These are phyloP conservation scores for Herminia tarsipennalis DNA, from an alignment of 2,888 invertebrate genomes.

Conservation along the genomic window DNA sequence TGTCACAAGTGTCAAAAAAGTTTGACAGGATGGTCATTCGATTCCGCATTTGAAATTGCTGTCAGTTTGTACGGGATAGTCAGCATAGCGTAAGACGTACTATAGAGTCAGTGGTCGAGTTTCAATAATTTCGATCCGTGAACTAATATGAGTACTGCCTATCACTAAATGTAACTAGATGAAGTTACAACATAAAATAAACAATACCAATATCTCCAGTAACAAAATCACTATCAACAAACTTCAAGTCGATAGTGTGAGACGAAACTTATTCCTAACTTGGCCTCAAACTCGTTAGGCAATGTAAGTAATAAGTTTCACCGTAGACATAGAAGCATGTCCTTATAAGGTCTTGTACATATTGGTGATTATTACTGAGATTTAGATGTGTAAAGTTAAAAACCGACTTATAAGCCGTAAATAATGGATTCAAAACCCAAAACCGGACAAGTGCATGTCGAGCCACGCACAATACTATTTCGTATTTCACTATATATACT, in stretches of 20 bases:
- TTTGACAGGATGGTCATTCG: too few relatives aligned
- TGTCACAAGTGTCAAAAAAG: too few relatives aligned
- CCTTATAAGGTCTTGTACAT: slow-evolving; percentile 14
- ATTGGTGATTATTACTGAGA: background rate
- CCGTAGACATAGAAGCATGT: slow-evolving; percentile 24
- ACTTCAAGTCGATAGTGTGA: slow-evolving; percentile 10
- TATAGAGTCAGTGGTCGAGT: too few relatives aligned
- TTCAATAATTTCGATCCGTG: too few relatives aligned
- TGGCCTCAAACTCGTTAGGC: slow-evolving; percentile 37
- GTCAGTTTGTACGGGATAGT: too few relatives aligned
- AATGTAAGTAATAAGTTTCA: slow-evolving; percentile 45
- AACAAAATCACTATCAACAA: slow-evolving; percentile 1
- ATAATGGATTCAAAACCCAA: background rate
- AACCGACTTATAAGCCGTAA: background rate
- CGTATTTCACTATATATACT: background rate
- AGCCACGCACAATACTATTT: background rate
- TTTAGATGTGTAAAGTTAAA: background rate
- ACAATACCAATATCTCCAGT: background rate
- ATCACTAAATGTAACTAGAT: too few relatives aligned
- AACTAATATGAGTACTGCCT: too few relatives aligned
- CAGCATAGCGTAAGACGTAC: too few relatives aligned
- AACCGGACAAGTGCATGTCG: background rate
- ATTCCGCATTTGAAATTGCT: too few relatives aligned
- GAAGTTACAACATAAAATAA: too few relatives aligned
- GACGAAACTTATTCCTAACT: slow-evolving; percentile 29